Percentiles rank a stretch among this genome's conserved stretches.
Evolutionary conservation across 2,113 vertebrate genomes (phyloP).

Genomic region (Poeciliopsis prolifica): DNA sequence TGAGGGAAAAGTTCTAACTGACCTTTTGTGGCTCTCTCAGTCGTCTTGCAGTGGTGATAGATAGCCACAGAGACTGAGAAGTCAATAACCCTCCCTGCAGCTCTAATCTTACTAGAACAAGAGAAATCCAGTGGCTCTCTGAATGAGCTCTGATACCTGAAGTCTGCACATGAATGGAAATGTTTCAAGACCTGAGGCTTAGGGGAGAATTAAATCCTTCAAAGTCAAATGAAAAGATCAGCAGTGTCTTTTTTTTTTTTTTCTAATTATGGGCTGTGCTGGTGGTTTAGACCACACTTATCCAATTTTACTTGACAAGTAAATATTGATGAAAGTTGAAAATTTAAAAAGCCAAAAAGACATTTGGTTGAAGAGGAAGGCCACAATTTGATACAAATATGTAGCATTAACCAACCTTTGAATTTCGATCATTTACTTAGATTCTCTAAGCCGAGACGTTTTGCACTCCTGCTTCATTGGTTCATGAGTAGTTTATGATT

Average conservation of each 20-base stretch:
- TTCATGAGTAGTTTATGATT: too few species aligned
- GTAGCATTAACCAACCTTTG: not conserved
- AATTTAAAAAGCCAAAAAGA: not conserved
- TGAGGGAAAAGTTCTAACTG: slow-evolving; percentile 70
- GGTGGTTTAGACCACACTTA: slow-evolving; percentile 6
- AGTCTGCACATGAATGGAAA: slow-evolving; percentile 59
- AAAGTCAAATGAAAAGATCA: slow-evolving; percentile 32
- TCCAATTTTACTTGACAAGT: slow-evolving; percentile 19
- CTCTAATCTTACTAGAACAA: slow-evolving; percentile 64
- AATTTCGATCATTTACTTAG: too few species aligned
- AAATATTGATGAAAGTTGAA: not conserved
- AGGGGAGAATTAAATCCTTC: slow-evolving; percentile 43
- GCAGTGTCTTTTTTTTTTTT: slow-evolving; percentile 10
- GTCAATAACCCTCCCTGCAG: slow-evolving; percentile 40
- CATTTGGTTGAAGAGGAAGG: too few species aligned
- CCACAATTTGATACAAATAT: not conserved
- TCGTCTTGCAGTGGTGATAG: slow-evolving; percentile 64
- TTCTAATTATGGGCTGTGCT: slow-evolving; percentile 23
- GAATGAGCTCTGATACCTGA: slow-evolving; percentile 66
- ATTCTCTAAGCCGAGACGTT: too few species aligned
- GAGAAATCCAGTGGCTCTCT: slow-evolving; percentile 51
- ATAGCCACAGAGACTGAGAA: slow-evolving; percentile 54
- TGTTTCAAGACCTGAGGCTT: slow-evolving; percentile 44
- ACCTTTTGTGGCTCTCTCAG: slow-evolving; percentile 69
- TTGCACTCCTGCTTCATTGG: too few species aligned